phyloP scores from a whole-genome alignment of 2,113 vertebrate genomes.

The Corynorhinus townsendii region DNA sequence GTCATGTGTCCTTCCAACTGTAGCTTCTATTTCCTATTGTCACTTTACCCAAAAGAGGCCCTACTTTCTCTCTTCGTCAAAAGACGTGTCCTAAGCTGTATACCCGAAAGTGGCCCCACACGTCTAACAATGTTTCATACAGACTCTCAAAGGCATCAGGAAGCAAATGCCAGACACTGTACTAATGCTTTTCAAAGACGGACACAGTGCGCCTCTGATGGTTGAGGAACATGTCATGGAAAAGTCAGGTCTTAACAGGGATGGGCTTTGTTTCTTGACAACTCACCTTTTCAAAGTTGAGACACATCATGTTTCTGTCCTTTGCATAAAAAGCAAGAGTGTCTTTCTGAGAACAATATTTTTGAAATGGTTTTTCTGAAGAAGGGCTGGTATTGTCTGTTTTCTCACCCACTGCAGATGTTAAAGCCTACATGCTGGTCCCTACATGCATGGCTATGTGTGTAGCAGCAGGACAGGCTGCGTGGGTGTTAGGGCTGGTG shows the following conservation, averaged over 20 bases:
- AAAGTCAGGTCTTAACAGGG: neutral
- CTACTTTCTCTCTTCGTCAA: neutral
- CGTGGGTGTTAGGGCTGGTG: no score
- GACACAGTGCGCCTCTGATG: neutral
- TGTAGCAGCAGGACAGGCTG: slow-evolving; percentile 57
- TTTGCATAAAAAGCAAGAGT: neutral
- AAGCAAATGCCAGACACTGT: neutral
- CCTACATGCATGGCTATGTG: slow-evolving; percentile 50
- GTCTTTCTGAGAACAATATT: slow-evolving; percentile 41
- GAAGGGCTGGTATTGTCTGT: slow-evolving; percentile 59
- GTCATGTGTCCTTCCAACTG: neutral
- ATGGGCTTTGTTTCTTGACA: neutral
- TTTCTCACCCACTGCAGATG: slow-evolving; percentile 65
- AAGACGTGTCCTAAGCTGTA: neutral
- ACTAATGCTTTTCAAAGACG: neutral
- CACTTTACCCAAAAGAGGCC: neutral
- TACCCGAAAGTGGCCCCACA: accelerated
- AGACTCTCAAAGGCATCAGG: neutral
- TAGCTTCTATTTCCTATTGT: neutral
- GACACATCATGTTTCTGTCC: neutral
- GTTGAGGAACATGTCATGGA: neutral
- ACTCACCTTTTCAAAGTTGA: neutral
- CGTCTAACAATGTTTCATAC: neutral
- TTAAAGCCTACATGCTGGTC: slow-evolving; percentile 64
- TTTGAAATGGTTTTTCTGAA: slow-evolving; percentile 59